phyloP scores from a whole-genome alignment of 2,797 vertebrate species.

The Pangasius larnaudii region DNA sequence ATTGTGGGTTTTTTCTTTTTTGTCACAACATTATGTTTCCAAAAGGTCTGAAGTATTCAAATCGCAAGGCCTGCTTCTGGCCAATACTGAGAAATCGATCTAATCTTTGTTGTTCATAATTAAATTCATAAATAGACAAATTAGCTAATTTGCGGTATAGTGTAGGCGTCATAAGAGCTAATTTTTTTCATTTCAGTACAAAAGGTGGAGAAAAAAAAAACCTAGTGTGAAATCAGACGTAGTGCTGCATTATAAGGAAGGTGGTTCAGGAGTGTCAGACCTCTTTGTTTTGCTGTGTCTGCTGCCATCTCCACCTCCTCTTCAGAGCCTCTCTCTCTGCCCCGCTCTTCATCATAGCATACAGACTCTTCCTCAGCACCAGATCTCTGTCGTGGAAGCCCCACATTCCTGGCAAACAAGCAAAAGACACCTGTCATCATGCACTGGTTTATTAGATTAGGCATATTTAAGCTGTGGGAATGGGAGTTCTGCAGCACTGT shows the following conservation, averaged over 20 bases:
- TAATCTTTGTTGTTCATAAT: background rate
- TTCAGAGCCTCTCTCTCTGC: constrained; percentile 93
- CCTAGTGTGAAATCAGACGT: no score
- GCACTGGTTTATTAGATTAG: background rate
- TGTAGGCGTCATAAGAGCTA: background rate
- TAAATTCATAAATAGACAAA: background rate
- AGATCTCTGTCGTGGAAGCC: constrained; percentile 98
- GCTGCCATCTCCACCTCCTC: constrained; percentile 97
- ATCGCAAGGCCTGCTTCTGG: background rate
- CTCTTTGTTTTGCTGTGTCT: constrained; percentile 99
- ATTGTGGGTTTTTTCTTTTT: no score
- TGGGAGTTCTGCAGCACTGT: background rate
- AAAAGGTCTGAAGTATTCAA: background rate
- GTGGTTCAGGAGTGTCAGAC: constrained; percentile 67
- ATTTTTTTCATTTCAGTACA: background rate
- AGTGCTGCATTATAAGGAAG: background rate
- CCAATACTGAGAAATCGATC: background rate
- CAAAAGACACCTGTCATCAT: background rate
- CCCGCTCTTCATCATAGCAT: constrained; percentile 96
- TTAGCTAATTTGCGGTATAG: background rate
- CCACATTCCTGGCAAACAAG: constrained; percentile 89
- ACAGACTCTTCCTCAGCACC: constrained; percentile 94
- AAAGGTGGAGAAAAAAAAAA: background rate
- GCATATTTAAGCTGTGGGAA: background rate
- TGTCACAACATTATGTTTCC: background rate